Conservation (phyloP, 2,888 invertebrate genomes). For the Cylindroiulus punctatus region DNA sequence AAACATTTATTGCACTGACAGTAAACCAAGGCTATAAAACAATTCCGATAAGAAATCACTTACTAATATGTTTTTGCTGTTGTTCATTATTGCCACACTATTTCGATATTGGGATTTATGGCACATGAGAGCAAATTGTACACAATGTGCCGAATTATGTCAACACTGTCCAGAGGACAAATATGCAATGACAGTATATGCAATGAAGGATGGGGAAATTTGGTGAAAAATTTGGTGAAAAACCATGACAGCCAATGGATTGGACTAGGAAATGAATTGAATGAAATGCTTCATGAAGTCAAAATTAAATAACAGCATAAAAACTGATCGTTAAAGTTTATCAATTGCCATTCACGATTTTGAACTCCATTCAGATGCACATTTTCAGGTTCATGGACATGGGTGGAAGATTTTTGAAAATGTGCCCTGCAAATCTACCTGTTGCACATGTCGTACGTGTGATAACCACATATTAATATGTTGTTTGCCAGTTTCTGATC, state of each 20-base stretch:
- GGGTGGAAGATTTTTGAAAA: not conserved
- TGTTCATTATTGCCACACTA: not conserved
- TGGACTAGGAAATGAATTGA: too few species aligned
- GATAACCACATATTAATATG: not conserved
- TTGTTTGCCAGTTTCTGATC: not conserved
- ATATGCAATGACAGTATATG: not conserved
- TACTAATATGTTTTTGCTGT: not conserved
- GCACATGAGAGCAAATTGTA: not conserved
- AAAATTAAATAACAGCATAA: too few species aligned
- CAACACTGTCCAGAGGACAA: not conserved
- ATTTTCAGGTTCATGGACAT: not conserved
- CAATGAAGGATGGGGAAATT: not conserved
- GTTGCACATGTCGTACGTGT: not conserved
- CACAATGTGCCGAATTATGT: not conserved
- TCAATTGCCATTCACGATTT: not conserved
- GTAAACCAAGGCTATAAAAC: not conserved
- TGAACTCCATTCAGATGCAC: not conserved
- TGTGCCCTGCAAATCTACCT: not conserved
- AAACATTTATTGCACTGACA: not conserved
- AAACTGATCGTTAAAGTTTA: not conserved
- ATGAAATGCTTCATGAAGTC: too few species aligned
- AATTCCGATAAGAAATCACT: not conserved
- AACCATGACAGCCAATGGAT: not conserved
- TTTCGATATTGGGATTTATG: slow-evolving; percentile 23
- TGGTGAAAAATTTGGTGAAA: slow-evolving; percentile 2